Evolutionary conservation across 2,888 invertebrate species (phyloP).

Genomic region (Synanthedon andrenaeformis): DNA sequence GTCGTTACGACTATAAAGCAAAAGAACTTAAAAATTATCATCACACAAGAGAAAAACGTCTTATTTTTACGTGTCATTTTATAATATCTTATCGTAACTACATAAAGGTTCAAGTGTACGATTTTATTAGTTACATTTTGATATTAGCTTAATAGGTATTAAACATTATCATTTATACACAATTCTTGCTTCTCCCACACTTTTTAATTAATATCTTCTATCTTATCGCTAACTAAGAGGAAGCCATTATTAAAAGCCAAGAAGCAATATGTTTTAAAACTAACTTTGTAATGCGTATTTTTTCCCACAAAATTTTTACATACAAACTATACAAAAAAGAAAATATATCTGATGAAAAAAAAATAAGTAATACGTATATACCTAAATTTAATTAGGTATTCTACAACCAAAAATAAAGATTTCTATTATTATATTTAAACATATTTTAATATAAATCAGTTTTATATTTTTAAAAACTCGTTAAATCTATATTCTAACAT

Average conservation of each 20-base stretch:
- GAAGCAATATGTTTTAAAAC: constrained; percentile 56
- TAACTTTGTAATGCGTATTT: constrained; percentile 67
- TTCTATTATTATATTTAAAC: background rate
- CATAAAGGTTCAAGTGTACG: no score
- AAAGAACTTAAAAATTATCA: constrained; percentile 38
- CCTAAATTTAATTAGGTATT: constrained; percentile 7
- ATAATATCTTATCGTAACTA: constrained; percentile 1
- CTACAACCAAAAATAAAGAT: constrained; percentile 14
- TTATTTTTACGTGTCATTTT: constrained; percentile 27
- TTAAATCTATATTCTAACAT: constrained; percentile 1
- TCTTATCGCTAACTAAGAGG: constrained; percentile 34
- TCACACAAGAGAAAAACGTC: constrained; percentile 52
- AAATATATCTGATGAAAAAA: constrained; percentile 3
- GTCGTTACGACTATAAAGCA: constrained; percentile 41
- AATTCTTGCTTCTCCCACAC: constrained; percentile 11
- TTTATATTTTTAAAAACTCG: background rate
- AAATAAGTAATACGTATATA: background rate
- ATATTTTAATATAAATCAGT: background rate
- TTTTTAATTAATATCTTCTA: constrained; percentile 16
- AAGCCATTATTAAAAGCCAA: constrained; percentile 39
- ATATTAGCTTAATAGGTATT: no score
- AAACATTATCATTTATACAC: no score
- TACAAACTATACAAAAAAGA: constrained; percentile 44
- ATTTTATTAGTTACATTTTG: no score
- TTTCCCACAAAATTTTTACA: constrained; percentile 19